Percentiles rank a stretch among this genome's conserved stretches.
Conservation (phyloP, 2,113 vertebrate species). For the Eptesicus fuscus region DNA sequence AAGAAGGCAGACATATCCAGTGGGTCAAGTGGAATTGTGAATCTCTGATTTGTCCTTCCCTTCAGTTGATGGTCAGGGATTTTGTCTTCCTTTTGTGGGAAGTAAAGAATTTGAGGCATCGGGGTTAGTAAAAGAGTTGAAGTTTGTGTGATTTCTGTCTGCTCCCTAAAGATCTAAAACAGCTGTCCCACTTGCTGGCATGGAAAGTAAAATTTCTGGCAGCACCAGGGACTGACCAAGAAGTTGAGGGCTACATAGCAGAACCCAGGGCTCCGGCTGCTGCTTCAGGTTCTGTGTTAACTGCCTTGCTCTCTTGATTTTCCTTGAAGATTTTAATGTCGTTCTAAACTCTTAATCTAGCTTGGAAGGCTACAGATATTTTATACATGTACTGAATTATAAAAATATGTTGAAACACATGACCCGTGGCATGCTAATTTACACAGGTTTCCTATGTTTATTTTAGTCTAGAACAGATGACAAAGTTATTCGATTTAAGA, state of each 20-base stretch:
- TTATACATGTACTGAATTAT: constrained; percentile 17
- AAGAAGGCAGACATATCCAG: not conserved
- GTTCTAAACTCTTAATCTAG: constrained; percentile 15
- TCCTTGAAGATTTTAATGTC: constrained; percentile 9
- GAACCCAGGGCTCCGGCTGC: not conserved
- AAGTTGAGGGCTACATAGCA: not conserved
- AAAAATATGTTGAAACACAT: constrained; percentile 7
- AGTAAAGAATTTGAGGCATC: not conserved
- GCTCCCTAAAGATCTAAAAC: not conserved
- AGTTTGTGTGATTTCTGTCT: not conserved
- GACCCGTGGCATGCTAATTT: constrained; percentile 40
- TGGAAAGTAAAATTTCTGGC: not conserved
- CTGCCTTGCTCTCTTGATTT: not conserved
- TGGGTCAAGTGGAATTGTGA: not conserved
- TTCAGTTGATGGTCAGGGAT: not conserved
- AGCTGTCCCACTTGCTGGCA: not conserved
- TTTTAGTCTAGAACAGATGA: constrained; percentile 95
- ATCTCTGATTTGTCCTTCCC: not conserved
- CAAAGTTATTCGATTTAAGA: constrained; percentile 96
- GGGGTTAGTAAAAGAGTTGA: not conserved
- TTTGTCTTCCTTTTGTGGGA: not conserved
- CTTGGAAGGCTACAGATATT: not conserved
- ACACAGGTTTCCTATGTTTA: constrained; percentile 65
- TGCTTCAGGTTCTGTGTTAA: not conserved
- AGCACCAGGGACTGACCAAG: not conserved